Percentiles rank a stretch among this genome's conserved stretches.
Conservation (phyloP, 2,888 invertebrate species). For the Disparrhopalites patrizii region DNA sequence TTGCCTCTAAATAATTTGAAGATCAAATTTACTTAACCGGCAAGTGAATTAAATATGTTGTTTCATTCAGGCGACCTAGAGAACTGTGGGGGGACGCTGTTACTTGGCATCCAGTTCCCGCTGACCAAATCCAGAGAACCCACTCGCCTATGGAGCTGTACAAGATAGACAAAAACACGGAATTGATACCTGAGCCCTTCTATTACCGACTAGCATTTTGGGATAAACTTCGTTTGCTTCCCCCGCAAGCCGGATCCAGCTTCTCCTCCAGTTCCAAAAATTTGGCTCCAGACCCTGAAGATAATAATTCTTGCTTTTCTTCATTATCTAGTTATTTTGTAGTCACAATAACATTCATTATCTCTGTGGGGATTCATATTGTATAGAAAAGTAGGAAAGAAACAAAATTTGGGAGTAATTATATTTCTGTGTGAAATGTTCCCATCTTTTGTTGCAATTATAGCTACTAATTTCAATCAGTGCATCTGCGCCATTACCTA, state of each 20-base stretch:
- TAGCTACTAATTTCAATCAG: too few relatives aligned
- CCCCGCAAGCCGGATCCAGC: not conserved
- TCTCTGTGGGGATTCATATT: too few relatives aligned
- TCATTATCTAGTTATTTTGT: too few relatives aligned
- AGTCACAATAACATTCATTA: too few relatives aligned
- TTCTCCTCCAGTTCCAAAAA: not conserved
- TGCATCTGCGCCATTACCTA: too few relatives aligned
- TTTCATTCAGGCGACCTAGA: slow-evolving; percentile 8
- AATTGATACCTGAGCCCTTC: slow-evolving; percentile 40
- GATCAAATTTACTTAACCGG: too few relatives aligned
- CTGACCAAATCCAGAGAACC: slow-evolving; percentile 11
- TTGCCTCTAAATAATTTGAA: too few relatives aligned
- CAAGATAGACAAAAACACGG: slow-evolving; percentile 31
- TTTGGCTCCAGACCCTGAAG: not conserved
- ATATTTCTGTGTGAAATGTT: too few relatives aligned
- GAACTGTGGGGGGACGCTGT: slow-evolving; percentile 17
- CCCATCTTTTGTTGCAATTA: too few relatives aligned
- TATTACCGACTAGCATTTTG: slow-evolving; percentile 37
- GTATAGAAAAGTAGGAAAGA: too few relatives aligned
- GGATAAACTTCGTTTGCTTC: slow-evolving; percentile 30
- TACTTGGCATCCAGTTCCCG: slow-evolving; percentile 31
- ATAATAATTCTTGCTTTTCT: not conserved
- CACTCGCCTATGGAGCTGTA: slow-evolving; percentile 16
- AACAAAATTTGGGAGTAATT: too few relatives aligned
- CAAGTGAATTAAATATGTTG: too few relatives aligned